Evolutionary conservation across 2,888 invertebrate species (phyloP), one percentile per base, ranked within the genome.

Genomic region (Ligdia adustata): DNA sequence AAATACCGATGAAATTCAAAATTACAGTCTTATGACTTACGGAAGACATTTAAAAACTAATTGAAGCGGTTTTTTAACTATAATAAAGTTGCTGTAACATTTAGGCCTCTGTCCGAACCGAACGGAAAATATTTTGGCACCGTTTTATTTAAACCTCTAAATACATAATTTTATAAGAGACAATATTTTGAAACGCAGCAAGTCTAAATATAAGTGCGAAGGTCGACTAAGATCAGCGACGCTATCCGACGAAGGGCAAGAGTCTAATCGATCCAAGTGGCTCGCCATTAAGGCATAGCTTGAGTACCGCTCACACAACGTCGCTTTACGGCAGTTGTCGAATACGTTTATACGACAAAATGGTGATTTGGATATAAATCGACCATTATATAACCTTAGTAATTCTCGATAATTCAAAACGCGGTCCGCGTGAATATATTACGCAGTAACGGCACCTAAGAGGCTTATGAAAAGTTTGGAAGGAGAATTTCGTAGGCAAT

Each of bases 261-360:
- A 57, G 64, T 52, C 52, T 58, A 65, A 78, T 77, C 75, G 79
- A 78, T 75, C 66, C 55, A 57, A 60, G 58, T 53, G 52, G 62
- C 59, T 52, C 38, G 52, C 56, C 47, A 61, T 64, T 61, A 64
- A 65, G 57, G 53, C 60, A 58, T 55, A 64, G 65, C 63, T 70
- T 66, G 67, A 62, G 59, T 53, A 62, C 56, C 64, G 49, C 72
- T 79, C 68, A 57, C 70, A 69, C 66, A 64, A 62, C 55, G 54
- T 55, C 60, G n/a, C 52, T 59, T 70, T 71, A 71, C 69, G 62
- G 64, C 52, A 59, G 58, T 63, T 67, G 60, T 53, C 56, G 48
- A 58, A 68, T 52, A 60, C 63, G 34, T 40, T 48, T 48, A 48
- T 42, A 40, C 33, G 44, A 41, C 43, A 47, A 43, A 49, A 49